These are phyloP conservation scores for Actinia tenebrosa DNA, from an alignment of 64 coral and sea anemone genomes.

Conservation along the genomic window DNA sequence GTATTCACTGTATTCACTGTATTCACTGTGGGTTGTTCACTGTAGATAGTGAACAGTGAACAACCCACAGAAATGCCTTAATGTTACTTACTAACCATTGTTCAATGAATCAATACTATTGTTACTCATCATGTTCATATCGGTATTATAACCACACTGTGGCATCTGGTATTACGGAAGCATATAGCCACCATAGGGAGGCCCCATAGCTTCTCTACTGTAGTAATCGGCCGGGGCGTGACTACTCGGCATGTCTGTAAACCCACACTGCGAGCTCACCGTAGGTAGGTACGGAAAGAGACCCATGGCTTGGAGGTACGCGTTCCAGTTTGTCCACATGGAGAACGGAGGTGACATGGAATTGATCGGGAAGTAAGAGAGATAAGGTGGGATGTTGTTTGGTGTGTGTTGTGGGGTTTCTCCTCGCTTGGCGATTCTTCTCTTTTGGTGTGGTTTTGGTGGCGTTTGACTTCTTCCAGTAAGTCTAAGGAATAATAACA, in stretches of 20 bases:
- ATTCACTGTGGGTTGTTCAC: no score
- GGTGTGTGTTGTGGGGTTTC: not conserved
- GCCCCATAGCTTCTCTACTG: not conserved
- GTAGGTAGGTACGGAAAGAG: slow-evolving; percentile 17
- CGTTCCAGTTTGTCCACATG: slow-evolving; percentile 13
- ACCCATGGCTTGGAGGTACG: slow-evolving; percentile 10
- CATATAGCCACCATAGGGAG: not conserved
- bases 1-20: no score
- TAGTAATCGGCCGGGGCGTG: not conserved
- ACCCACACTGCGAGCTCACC: not conserved
- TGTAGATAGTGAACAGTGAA: no score
- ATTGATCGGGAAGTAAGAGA: not conserved
- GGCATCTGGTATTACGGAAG: not conserved
- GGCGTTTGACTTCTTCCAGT: slow-evolving; percentile 19
- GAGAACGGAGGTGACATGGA: not conserved
- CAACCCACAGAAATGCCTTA: no score
- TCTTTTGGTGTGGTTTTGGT: not conserved
- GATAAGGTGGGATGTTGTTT: not conserved
- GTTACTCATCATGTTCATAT: not conserved
- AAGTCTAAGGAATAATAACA: slow-evolving; percentile 5
- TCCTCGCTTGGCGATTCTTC: slow-evolving; percentile 2
- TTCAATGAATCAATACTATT: not conserved
- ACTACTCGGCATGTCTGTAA: not conserved
- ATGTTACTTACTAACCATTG: not conserved
- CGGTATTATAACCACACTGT: not conserved